Conservation (phyloP, 35 echinoderm and acorn worm species). For the Lytechinus pictus region DNA sequence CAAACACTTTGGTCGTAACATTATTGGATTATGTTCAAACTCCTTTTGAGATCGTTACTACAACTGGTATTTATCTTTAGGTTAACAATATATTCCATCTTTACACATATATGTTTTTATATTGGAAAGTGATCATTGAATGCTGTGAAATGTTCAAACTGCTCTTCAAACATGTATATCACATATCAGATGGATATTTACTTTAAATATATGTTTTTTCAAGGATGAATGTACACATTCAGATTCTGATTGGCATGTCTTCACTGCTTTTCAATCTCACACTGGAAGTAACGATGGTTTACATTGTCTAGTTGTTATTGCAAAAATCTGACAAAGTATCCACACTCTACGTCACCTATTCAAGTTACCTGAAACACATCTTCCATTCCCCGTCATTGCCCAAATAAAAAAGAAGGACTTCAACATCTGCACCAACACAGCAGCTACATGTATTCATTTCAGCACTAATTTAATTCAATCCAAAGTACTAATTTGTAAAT, state of each 20-base stretch:
- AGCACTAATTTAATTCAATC: conserved; percentile 8
- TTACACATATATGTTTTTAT: no score
- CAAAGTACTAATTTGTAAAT: neutral
- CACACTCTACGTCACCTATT: neutral
- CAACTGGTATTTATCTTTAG: no score
- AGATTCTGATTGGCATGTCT: neutral
- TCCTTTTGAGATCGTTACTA: no score
- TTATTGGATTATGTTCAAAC: no score
- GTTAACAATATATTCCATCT: no score
- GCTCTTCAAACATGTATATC: no score
- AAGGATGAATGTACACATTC: no score
- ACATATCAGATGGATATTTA: no score
- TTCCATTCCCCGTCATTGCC: neutral
- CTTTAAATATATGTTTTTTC: no score
- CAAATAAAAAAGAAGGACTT: neutral
- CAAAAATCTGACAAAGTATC: neutral
- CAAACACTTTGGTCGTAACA: no score
- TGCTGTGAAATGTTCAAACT: no score
- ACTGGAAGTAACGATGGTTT: neutral
- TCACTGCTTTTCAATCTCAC: neutral
- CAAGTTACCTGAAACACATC: neutral
- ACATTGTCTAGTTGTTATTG: neutral
- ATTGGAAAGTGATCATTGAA: no score
- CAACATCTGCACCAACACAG: neutral
- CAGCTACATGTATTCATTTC: neutral